Evolutionary conservation across 1,140 invertebrate species (phyloP).

Genomic region (Lutraria rhynchaena): DNA sequence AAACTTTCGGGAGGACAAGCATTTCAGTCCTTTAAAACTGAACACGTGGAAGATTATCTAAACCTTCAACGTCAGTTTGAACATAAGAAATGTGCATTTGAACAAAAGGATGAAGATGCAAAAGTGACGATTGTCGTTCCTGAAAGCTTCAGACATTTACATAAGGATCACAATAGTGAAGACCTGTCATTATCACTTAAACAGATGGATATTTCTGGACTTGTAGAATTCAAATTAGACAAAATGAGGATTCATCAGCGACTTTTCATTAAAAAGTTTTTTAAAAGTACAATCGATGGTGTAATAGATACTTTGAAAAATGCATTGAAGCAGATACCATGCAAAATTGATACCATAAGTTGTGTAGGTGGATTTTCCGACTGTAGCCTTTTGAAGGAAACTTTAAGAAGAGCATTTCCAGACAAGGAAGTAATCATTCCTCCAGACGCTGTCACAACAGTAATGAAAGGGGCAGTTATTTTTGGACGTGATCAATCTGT

Average conservation of each 20-base stretch:
- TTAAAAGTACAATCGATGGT: slow-evolving; percentile 8
- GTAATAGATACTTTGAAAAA: slow-evolving; percentile 12
- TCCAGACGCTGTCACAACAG: slow-evolving; percentile 17
- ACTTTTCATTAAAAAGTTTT: slow-evolving; percentile 26
- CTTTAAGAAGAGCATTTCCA: slow-evolving; percentile 4
- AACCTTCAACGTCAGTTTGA: slow-evolving; percentile 23
- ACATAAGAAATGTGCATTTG: slow-evolving; percentile 45
- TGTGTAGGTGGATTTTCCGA: slow-evolving; percentile 55
- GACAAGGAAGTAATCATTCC: slow-evolving; percentile 21
- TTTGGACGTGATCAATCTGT: slow-evolving; percentile 39
- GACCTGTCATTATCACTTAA: neutral
- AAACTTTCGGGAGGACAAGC: slow-evolving; percentile 19
- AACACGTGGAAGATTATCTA: slow-evolving; percentile 35
- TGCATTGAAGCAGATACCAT: neutral
- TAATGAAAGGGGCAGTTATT: slow-evolving; percentile 49
- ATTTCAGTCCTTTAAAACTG: slow-evolving; percentile 6
- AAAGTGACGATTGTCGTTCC: slow-evolving; percentile 16
- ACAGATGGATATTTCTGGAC: neutral
- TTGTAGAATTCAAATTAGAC: neutral
- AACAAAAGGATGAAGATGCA: neutral
- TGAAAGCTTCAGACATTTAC: neutral
- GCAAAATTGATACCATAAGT: slow-evolving; percentile 23
- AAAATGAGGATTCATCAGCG: slow-evolving; percentile 17
- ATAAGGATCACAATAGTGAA: slow-evolving; percentile 16
- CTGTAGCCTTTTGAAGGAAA: slow-evolving; percentile 23